Evolutionary conservation across 2,888 invertebrate species (phyloP).

Genomic region (Augochlorella aurata): DNA sequence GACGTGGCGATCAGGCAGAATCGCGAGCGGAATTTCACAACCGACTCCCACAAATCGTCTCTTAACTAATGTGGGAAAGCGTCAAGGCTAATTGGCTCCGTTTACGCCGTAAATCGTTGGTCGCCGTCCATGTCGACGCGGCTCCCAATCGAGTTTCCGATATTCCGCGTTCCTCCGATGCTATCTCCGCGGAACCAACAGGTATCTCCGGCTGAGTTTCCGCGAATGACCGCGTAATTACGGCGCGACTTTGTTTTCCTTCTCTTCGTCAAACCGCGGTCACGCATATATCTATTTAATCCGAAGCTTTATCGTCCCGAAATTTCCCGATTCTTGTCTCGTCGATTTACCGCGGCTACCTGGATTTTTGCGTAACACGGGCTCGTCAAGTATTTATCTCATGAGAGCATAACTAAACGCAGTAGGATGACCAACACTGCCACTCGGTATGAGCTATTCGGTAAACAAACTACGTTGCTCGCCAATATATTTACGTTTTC

Average conservation of each 20-base stretch:
- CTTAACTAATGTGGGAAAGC: conserved; percentile 73
- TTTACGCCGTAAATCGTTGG: conserved; percentile 46
- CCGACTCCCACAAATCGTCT: conserved; percentile 45
- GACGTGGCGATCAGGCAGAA: conserved; percentile 56
- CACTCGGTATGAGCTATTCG: background rate
- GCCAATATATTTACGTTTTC: background rate
- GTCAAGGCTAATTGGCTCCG: conserved; percentile 67
- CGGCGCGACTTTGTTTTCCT: background rate
- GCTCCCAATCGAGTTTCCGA: conserved; percentile 28
- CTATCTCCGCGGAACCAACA: conserved; percentile 35
- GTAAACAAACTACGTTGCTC: background rate
- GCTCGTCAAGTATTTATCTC: conserved; percentile 51
- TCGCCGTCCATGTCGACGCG: conserved; percentile 44
- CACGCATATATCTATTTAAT: conserved; percentile 30
- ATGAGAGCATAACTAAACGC: conserved; percentile 41
- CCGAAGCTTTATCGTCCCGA: conserved; percentile 3
- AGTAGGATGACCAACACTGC: background rate
- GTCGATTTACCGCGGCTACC: conserved; percentile 11
- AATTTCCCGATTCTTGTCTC: conserved; percentile 23
- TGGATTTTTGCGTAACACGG: conserved; percentile 35
- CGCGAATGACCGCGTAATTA: conserved; percentile 14
- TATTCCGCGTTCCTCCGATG: conserved; percentile 33
- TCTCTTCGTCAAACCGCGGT: background rate
- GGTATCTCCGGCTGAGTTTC: conserved; percentile 35
- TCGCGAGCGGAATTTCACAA: conserved; percentile 69